Conservation (phyloP, 1,140 invertebrate species). For the Drosophila pseudoobscura region DNA sequence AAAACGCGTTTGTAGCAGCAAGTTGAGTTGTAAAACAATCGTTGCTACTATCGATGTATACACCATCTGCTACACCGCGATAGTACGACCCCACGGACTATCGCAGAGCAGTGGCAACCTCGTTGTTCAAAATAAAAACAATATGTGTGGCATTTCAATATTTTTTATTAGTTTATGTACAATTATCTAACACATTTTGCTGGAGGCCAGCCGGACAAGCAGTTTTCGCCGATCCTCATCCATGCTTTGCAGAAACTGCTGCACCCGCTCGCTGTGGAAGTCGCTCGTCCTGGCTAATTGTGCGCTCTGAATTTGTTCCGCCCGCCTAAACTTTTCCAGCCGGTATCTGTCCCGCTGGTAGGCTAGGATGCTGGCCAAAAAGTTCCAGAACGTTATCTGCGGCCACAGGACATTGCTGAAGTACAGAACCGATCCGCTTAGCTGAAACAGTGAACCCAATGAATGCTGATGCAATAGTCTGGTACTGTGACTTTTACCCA, state of each 20-base stretch:
- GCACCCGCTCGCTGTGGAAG: slow-evolving; percentile 65
- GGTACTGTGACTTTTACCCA: slow-evolving; percentile 63
- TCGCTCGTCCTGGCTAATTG: slow-evolving; percentile 50
- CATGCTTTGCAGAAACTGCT: slow-evolving; percentile 59
- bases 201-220: slow-evolving; percentile 51
- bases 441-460: slow-evolving; percentile 84
- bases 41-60: no score
- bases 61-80: no score
- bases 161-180: no score
- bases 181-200: not conserved
- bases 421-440: slow-evolving; percentile 88
- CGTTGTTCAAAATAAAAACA: no score
- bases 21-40: slow-evolving; percentile 18
- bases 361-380: slow-evolving; percentile 92
- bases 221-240: slow-evolving; percentile 59
- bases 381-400: slow-evolving; percentile 95
- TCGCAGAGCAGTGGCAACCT: no score
- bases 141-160: no score
- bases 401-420: slow-evolving; percentile 96
- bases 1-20: slow-evolving; percentile 54
- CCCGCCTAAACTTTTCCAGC: slow-evolving; percentile 37
- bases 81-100: no score
- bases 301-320: slow-evolving; percentile 43
- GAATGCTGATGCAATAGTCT: not conserved
- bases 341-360: slow-evolving; percentile 87